phyloP scores from a whole-genome alignment of 2,888 invertebrate species.

The Lasius platythorax region DNA sequence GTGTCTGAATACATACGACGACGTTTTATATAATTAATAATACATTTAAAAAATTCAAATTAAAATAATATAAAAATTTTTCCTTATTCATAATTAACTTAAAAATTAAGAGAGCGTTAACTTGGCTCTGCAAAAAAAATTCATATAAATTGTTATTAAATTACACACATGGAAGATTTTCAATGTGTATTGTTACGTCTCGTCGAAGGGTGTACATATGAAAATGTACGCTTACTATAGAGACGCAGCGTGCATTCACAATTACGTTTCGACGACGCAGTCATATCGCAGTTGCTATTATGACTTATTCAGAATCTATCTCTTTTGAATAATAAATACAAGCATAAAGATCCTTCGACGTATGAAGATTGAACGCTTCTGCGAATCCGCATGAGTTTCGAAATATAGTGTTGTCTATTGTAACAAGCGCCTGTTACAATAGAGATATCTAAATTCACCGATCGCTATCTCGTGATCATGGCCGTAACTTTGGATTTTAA shows the following conservation, averaged over 20 bases:
- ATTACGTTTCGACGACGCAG: constrained; percentile 64
- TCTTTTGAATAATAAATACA: constrained; percentile 71
- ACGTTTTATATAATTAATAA: not conserved
- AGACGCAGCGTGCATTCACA: constrained; percentile 68
- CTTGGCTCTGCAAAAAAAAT: not conserved
- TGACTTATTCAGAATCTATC: constrained; percentile 74
- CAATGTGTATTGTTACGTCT: not conserved
- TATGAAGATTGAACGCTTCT: constrained; percentile 33
- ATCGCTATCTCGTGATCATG: constrained; percentile 68
- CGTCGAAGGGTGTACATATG: not conserved
- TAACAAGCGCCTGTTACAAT: constrained; percentile 3
- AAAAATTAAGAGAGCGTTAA: not conserved
- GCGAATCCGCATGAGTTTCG: constrained; percentile 16
- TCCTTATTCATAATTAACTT: not conserved
- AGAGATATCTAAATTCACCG: constrained; percentile 61
- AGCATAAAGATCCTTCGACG: constrained; percentile 58
- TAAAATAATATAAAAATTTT: not conserved
- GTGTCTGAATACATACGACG: not conserved
- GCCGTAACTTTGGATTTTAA: constrained; percentile 57
- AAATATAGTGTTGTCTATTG: constrained; percentile 53
- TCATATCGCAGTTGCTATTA: constrained; percentile 74
- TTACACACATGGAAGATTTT: not conserved
- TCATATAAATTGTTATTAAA: not conserved
- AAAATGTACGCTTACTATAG: constrained; percentile 32
- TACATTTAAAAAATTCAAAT: not conserved